Conservation (phyloP, 1,140 invertebrate species). For the Lepidurus couesii region DNA sequence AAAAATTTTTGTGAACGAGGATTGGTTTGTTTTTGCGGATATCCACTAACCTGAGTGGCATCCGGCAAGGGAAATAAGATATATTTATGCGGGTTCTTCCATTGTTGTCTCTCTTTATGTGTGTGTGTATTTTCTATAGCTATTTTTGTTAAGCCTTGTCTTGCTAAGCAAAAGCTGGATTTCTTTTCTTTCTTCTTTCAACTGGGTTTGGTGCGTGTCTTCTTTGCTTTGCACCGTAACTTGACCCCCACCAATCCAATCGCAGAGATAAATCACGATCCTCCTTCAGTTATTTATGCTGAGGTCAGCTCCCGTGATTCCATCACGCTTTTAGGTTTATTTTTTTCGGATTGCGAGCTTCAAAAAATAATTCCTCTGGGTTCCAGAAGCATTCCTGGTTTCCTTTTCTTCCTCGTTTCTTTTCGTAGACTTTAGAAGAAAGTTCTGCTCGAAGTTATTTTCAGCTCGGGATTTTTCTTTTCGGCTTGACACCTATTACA, state of each 20-base stretch:
- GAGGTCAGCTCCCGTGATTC: slow-evolving; percentile 17
- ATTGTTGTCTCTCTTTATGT: not conserved
- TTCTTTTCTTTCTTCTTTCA: not conserved
- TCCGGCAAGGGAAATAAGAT: not conserved
- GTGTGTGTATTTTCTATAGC: not conserved
- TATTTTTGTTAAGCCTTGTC: not conserved
- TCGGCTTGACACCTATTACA: not conserved
- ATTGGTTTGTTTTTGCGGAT: not conserved
- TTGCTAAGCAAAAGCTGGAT: not conserved
- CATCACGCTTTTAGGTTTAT: not conserved
- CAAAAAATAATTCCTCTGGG: not conserved
- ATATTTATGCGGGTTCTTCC: not conserved
- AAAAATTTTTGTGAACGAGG: not conserved
- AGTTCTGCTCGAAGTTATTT: not conserved
- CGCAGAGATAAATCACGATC: slow-evolving; percentile 16
- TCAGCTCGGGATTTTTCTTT: not conserved
- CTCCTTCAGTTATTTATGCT: slow-evolving; percentile 14
- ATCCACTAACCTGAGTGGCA: not conserved
- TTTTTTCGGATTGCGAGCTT: not conserved
- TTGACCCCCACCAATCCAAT: slow-evolving; percentile 16
- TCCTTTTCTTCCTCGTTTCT: not conserved
- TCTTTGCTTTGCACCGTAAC: slow-evolving; percentile 17
- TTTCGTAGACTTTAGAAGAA: not conserved
- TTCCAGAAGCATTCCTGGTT: not conserved
- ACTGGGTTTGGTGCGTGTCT: not conserved